Base-by-base conservation (phyloP, 2,797 vertebrate genomes). In the Leucoraja ocellata region DNA sequence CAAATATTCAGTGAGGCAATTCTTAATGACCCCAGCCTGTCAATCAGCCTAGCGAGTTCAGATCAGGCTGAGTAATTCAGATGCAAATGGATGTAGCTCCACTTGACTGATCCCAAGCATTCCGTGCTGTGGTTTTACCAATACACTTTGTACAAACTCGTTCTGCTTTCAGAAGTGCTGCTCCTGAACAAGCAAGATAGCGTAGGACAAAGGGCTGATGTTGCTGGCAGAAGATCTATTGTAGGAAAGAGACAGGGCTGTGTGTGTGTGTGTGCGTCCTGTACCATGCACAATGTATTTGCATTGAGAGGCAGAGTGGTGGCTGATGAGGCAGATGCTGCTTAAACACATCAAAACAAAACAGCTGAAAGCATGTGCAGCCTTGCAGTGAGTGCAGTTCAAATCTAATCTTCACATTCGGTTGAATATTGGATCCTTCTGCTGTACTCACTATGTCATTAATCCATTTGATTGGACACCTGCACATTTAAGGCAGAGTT, bases 101-200 rank as follows among this genome's bases (percentile, higher is more conserved):
- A 16, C 84, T 71, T 93, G 81, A 86, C 36, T 84, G 28, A 74
- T 73, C 10, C 54, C 46, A 76, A 58, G 76, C 39, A 90, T 88
- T 93, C 83, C 73, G 76, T 46, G 25, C 46, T 77, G 54, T 88
- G 36, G 61, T 78, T 86, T 83, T 77, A 88, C 80, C 10, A 46
- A 93, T 83, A 93, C 32, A 83, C 21, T n/a, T 77, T 83, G 8
- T 77, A 16, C 58, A 76, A 86, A 93, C 63, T 74, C 83, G 61
- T 90, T 93, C 68, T 65, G 81, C 16, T 88, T 93, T 93, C 74
- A 86, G 32, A 63, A 88, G 32, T 68, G 71, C 46, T 68, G 71
- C 46, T 90, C 81, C 81, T 93, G 81, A 92, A 76, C 54, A 86
- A 76, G 65, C 23, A 14, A 90, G 93, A 93, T 73, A 93, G 65